These are phyloP conservation scores for Hipparchia semele DNA, from an alignment of 2,888 invertebrate genomes.

Conservation along the genomic window DNA sequence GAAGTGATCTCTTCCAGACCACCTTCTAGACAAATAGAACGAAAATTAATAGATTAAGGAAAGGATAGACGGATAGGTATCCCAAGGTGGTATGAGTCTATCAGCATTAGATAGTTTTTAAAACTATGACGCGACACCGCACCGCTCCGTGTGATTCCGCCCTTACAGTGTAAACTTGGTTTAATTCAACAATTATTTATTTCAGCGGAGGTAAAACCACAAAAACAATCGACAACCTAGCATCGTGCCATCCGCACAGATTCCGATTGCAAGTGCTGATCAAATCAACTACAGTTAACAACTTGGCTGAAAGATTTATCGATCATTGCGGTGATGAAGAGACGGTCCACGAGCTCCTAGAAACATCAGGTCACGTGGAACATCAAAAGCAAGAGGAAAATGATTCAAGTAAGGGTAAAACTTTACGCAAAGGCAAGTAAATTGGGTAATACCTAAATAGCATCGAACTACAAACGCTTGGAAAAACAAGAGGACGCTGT, in stretches of 20 bases:
- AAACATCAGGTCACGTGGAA: slow-evolving; percentile 25
- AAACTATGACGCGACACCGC: too few species aligned
- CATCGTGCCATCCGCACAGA: slow-evolving; percentile 74
- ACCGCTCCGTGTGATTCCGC: too few species aligned
- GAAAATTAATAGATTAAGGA: too few species aligned
- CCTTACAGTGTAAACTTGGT: background rate
- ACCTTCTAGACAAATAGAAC: too few species aligned
- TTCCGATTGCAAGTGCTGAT: slow-evolving; percentile 70
- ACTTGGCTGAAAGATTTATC: slow-evolving; percentile 52
- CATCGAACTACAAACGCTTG: too few species aligned
- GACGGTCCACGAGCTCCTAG: slow-evolving; percentile 47
- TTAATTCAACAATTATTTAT: background rate
- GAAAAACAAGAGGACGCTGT: too few species aligned
- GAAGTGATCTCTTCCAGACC: too few species aligned
- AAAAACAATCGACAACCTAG: slow-evolving; percentile 68
- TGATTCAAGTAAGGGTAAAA: background rate
- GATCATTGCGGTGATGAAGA: slow-evolving; percentile 53
- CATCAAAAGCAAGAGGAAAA: slow-evolving; percentile 4
- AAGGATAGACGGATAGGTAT: too few species aligned
- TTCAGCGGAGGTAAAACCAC: slow-evolving; percentile 73
- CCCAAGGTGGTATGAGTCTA: too few species aligned
- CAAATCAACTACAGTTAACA: slow-evolving; percentile 53
- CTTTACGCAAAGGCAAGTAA: background rate
- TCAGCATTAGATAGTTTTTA: too few species aligned
- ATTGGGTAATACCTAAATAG: background rate